A percentile compares a stretch with the other conserved stretches of the same genome.
phyloP scores from a whole-genome alignment of 30 jellyfish, hydroid and myxozoan genomes.

The Haliclystus octoradiatus region DNA sequence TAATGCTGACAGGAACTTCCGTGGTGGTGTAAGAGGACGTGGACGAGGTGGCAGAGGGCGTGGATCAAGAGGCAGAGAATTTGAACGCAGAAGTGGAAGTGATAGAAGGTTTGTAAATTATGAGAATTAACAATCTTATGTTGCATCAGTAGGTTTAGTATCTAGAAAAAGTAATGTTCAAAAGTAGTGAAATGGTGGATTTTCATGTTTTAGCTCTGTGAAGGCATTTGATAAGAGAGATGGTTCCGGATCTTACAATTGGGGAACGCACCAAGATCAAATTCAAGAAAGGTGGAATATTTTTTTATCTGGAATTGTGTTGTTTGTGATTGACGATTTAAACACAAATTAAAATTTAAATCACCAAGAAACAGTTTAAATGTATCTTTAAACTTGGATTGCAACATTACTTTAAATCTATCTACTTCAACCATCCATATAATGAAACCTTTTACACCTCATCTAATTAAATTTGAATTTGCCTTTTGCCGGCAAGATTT shows the following conservation, averaged over 20 bases:
- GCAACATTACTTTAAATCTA: no score
- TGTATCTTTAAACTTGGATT: no score
- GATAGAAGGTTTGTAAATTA: constrained; percentile 55
- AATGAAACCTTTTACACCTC: no score
- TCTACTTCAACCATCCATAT: no score
- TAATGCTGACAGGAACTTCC: constrained; percentile 19
- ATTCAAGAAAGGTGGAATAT: constrained; percentile 62
- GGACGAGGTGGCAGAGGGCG: constrained; percentile 88
- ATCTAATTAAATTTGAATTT: no score
- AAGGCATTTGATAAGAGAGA: constrained; percentile 87
- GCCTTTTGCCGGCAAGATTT: no score
- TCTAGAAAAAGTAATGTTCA: no score
- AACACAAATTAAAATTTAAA: no score
- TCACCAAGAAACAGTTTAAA: no score
- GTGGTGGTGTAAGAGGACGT: constrained; percentile 35
- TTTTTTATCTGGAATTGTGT: no score
- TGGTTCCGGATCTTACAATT: constrained; percentile 86
- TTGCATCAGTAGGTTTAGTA: not conserved
- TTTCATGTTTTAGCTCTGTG: constrained; percentile 90
- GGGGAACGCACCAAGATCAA: constrained; percentile 84
- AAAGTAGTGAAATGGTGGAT: no score
- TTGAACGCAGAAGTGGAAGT: constrained; percentile 96
- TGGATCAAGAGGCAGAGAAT: constrained; percentile 91
- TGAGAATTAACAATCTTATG: not conserved
- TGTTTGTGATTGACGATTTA: no score